Evolutionary conservation across 1,140 invertebrate genomes (phyloP), one percentile per base, ranked within the genome.

Genomic region (Polypedilum pembai): DNA sequence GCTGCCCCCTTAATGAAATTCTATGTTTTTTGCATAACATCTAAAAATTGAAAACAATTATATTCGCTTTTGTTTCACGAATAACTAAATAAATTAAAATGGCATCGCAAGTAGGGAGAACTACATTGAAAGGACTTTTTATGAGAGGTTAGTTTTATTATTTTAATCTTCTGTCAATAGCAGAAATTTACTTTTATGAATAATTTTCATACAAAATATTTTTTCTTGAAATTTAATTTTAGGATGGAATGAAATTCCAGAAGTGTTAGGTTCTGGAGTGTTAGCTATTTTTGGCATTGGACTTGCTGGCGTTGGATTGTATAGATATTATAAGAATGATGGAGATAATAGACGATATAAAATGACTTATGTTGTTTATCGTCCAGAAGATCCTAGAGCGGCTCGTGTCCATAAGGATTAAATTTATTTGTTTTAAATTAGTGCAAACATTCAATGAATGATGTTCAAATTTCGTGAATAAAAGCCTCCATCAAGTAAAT

Each of bases 201-300:
- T 3, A 17, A 15, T 15, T 56, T 56, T 56, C 45, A 78, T 77
- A 74, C 77, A 79, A 73, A 1, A 45, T 21, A 78, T 77, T 72
- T 75, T 78, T 40, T 78, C 77, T 24, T 81, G 78, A 7, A 78
- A 86, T 8, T 80, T 85, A 56, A 87, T 85, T 78, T 82, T 80
- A 76, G 85, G 83, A 12, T 88, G 87, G 87, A 84, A 86, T 79
- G 88, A 90, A 81, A 88, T 90, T 76, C 89, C 90, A 17, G 90
- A 90, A 79, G 82, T 91, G 18, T 82, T 88, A 73, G 86, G 80
- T 69, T 83, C 84, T 74, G 78, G 82, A 7, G 79, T 81, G 24
- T 77, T 89, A 75, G 86, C 82, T 15, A 20, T 87, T 1, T 79
- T 85, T 76, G 87, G 86, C 10, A 40, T 86, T 10, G 83, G 80